A percentile compares a stretch with the other conserved stretches of the same genome.
These are phyloP conservation scores for Nomada goodeniana DNA, from an alignment of 2,888 invertebrate species.

Conservation along the genomic window DNA sequence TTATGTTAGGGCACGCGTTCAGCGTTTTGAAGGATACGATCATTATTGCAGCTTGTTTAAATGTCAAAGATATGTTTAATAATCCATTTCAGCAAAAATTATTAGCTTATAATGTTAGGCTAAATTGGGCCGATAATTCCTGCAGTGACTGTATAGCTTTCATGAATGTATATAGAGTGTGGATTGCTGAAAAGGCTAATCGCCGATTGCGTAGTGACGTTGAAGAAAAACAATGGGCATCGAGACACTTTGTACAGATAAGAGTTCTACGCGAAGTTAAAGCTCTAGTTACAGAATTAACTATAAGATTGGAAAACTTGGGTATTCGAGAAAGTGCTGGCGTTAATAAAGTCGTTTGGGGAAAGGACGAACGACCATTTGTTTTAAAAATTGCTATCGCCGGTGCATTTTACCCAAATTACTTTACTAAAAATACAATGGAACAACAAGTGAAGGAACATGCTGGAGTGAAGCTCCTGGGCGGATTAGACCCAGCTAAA, in stretches of 20 bases:
- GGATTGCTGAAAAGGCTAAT: constrained; percentile 87
- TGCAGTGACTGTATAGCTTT: constrained; percentile 94
- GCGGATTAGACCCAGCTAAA: constrained; percentile 90
- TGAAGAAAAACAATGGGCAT: constrained; percentile 88
- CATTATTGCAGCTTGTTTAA: constrained; percentile 94
- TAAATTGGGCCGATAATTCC: constrained; percentile 93
- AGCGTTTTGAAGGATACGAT: constrained; percentile 93
- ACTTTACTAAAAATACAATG: constrained; percentile 88
- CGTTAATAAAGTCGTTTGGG: constrained; percentile 83
- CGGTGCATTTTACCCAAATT: constrained; percentile 97
- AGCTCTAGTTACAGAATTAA: constrained; percentile 90
- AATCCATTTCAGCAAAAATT: constrained; percentile 89
- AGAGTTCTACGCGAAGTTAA: constrained; percentile 91
- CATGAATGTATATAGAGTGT: constrained; percentile 92
- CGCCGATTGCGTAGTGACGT: constrained; percentile 86
- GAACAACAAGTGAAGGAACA: constrained; percentile 85
- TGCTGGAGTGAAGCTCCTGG: constrained; percentile 88
- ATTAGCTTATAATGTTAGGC: constrained; percentile 90
- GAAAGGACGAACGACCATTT: constrained; percentile 86
- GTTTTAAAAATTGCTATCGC: constrained; percentile 91
- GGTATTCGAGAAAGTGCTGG: constrained; percentile 87
- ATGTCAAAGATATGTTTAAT: constrained; percentile 92
- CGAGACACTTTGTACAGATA: constrained; percentile 89
- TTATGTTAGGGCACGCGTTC: constrained; percentile 94
- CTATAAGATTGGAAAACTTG: constrained; percentile 86